Conservation (phyloP, 2,888 invertebrate species). For the Drosophila formosana region DNA sequence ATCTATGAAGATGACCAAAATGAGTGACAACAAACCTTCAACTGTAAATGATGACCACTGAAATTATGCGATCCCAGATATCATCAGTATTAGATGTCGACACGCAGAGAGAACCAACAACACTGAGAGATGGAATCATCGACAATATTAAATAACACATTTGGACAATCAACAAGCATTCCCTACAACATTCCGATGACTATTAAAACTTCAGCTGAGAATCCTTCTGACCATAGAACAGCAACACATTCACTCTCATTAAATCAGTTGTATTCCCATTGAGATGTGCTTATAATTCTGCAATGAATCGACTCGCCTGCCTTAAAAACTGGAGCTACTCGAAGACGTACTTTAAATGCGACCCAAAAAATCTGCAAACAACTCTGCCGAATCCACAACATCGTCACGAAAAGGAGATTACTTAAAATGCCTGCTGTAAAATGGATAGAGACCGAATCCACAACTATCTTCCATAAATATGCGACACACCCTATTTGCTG, state of each 20-base stretch:
- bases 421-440: background rate
- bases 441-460: background rate
- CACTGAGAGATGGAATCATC: background rate
- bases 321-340: too few species aligned
- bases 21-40: background rate
- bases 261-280: too few species aligned
- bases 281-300: too few species aligned
- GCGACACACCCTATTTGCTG: slow-evolving; percentile 6
- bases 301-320: too few species aligned
- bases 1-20: background rate
- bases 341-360: too few species aligned
- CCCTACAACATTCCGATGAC: slow-evolving; percentile 17
- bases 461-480: slow-evolving; percentile 7
- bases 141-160: background rate
- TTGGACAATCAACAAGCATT: background rate
- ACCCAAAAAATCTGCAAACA: too few species aligned
- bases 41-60: background rate
- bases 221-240: too few species aligned
- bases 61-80: background rate
- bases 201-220: background rate
- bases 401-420: background rate
- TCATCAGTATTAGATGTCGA: background rate
- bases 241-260: too few species aligned
- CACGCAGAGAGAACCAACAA: background rate
- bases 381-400: background rate